phyloP scores from a whole-genome alignment of 1,140 invertebrate species.

The roundworm (Caenorhabditis elegans) region DNA sequence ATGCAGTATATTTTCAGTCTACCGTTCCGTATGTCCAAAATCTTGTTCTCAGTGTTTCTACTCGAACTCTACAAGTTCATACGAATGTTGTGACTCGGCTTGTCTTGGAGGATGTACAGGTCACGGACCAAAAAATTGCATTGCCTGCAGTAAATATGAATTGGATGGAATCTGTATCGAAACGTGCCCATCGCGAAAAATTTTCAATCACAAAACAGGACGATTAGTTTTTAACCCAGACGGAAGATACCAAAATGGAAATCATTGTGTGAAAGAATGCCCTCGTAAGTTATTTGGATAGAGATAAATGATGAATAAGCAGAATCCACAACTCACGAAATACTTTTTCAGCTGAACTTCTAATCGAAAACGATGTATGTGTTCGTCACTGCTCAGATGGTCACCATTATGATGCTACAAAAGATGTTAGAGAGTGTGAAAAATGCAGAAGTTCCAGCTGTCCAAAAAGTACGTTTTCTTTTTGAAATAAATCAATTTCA shows the following conservation, averaged over 20 bases:
- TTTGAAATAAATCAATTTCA: no score
- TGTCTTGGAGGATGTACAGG: background rate
- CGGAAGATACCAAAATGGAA: slow-evolving; percentile 17
- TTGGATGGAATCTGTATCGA: background rate
- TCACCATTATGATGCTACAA: background rate
- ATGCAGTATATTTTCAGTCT: background rate
- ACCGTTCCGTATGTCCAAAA: background rate
- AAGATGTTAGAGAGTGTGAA: slow-evolving; percentile 16
- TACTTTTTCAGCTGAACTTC: background rate
- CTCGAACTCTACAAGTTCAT: background rate
- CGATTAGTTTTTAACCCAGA: background rate
- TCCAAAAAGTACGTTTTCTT: slow-evolving; percentile 16
- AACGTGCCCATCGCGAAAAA: background rate
- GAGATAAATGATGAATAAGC: no score
- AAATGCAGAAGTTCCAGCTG: background rate
- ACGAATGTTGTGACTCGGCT: background rate
- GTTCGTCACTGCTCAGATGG: slow-evolving; percentile 4
- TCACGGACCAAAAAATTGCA: background rate
- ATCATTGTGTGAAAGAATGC: slow-evolving; percentile 24
- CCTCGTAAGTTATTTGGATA: background rate
- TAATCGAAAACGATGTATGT: slow-evolving; percentile 9
- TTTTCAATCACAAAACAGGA: slow-evolving; percentile 9
- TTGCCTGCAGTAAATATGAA: slow-evolving; percentile 7
- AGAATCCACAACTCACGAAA: background rate
- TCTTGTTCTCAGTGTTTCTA: background rate